These are phyloP conservation scores for Drosophila recens DNA, from an alignment of 2,888 invertebrate species.

Conservation along the genomic window DNA sequence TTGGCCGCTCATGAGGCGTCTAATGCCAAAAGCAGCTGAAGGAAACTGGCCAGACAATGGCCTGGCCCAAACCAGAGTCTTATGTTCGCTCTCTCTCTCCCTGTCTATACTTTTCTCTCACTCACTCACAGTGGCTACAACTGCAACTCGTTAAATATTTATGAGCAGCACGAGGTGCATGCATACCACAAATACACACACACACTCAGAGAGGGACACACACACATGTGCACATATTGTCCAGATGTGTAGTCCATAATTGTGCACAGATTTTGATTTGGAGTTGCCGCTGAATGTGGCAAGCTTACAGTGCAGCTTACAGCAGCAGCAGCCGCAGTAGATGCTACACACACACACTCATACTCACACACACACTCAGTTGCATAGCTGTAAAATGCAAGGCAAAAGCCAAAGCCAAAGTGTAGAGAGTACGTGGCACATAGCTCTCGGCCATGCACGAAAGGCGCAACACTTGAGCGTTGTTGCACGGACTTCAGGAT, in stretches of 20 bases:
- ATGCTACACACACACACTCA: constrained; percentile 25
- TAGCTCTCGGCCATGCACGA: constrained; percentile 80
- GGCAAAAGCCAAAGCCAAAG: constrained; percentile 51
- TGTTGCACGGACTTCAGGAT: constrained; percentile 50
- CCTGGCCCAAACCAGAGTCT: constrained; percentile 23
- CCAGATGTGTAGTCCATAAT: constrained; percentile 82
- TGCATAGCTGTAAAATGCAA: constrained; percentile 71
- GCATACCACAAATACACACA: constrained; percentile 53
- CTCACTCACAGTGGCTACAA: constrained; percentile 38
- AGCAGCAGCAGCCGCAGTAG: constrained; percentile 5
- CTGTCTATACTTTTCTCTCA: background rate
- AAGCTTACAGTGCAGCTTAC: background rate
- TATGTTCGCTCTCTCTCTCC: background rate
- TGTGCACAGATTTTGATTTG: constrained; percentile 82
- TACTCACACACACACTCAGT: constrained; percentile 3
- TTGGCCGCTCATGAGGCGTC: constrained; percentile 78
- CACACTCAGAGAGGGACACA: constrained; percentile 2
- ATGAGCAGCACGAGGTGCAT: constrained; percentile 80
- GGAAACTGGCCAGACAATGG: constrained; percentile 65
- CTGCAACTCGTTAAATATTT: constrained; percentile 80
- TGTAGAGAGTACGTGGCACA: constrained; percentile 70
- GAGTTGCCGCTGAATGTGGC: constrained; percentile 50
- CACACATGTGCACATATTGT: constrained; percentile 44
- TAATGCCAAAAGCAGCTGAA: constrained; percentile 65
- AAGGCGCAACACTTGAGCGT: constrained; percentile 73